Conservation (phyloP, 2,113 vertebrate genomes). For the Datnioides undecimradiatus region DNA sequence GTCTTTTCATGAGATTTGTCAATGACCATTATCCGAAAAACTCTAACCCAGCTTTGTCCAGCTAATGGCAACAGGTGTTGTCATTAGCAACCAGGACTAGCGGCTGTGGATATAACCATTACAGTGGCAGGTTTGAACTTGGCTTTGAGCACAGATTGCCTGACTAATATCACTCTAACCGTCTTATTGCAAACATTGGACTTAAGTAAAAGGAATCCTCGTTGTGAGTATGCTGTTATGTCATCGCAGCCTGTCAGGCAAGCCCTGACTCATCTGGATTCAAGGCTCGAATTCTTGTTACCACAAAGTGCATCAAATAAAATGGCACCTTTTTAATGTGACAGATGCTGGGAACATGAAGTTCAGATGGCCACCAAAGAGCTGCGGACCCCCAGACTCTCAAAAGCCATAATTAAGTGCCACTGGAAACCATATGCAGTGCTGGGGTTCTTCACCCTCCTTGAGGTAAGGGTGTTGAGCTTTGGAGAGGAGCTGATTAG, state of each 20-base stretch:
- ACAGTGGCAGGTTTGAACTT: neutral
- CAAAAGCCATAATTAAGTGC: slow-evolving; percentile 89
- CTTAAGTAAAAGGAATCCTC: neutral
- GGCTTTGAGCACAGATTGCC: neutral
- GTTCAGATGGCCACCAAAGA: slow-evolving; percentile 87
- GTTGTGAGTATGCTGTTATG: neutral
- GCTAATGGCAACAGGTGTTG: neutral
- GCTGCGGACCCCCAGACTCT: slow-evolving; percentile 85
- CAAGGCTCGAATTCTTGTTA: neutral
- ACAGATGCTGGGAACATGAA: slow-evolving; percentile 92
- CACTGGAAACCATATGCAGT: slow-evolving; percentile 91
- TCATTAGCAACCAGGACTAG: neutral
- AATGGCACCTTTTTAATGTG: neutral
- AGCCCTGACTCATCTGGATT: neutral
- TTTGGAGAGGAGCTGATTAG: neutral
- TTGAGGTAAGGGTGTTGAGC: slow-evolving; percentile 86
- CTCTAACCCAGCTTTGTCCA: too few relatives aligned
- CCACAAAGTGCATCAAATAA: neutral
- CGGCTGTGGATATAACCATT: neutral
- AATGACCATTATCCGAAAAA: too few relatives aligned
- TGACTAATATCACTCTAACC: neutral
- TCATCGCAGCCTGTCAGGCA: neutral
- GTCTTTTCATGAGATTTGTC: neutral
- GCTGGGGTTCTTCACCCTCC: slow-evolving; percentile 90
- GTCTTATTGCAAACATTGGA: neutral